Evolutionary conservation across 2,888 invertebrate genomes (phyloP), one percentile per base, ranked within the genome.

Genomic region (Troilus luridus): DNA sequence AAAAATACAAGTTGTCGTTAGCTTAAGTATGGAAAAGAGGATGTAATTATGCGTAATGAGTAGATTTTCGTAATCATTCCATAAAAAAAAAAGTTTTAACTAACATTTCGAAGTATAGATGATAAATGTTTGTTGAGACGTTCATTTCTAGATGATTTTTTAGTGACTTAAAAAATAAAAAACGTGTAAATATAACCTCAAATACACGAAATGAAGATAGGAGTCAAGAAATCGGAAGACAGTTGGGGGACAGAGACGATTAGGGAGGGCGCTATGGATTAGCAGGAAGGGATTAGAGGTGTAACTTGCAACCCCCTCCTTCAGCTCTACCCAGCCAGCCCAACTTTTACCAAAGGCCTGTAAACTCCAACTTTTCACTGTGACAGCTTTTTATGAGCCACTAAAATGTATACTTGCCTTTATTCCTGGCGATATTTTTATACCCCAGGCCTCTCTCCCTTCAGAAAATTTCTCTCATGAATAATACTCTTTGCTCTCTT

Each of bases 381-480:
- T 91, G 91, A 91, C 91, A 91, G 91, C 60, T 91, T 91, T 91
- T 91, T 90, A 90, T 91, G 72, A 88, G 90, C 90, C 90, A 89
- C 91, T 91, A 91, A 91, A 91, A 89, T 91, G 91, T 91, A 90
- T 88, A 90, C 91, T 90, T 88, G 90, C 90, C 88, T 88, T 91
- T 90, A 67, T 88, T 88, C 89, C 24, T 54, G 90, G 89, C 88
- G 77, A 91, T 91, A 91, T 91, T 91, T 91, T 91, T 91, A 91
- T 91, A 90, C 91, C 91, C 91, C 91, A 8, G 24, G 58, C 77
- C 88, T 56, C 88, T 60, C 88, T 88, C 91, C 90, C 90, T 88
- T 88, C 91, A 81, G 91, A 91, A 92, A 85, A 91, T 92, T 92
- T 92, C 64, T 88, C 88, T 91, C 92, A 92, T 91, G 92, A 92